Base-by-base conservation (phyloP, 2,888 invertebrate genomes). In the Macrostomum cliftonense region DNA sequence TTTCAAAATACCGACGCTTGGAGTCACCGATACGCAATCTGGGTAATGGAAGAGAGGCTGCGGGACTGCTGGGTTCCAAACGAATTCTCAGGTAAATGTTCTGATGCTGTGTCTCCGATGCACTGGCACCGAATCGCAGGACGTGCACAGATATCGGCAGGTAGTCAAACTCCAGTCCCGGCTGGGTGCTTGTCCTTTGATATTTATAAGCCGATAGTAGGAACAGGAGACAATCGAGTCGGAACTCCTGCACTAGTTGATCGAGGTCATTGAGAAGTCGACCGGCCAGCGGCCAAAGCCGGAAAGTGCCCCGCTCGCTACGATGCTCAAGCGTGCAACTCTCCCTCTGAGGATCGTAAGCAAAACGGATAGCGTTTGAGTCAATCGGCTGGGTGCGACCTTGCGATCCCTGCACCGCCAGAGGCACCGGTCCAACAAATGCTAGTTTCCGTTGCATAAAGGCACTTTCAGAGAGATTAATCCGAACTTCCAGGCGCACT, bases 121-220 rank as follows among this genome's bases (percentile, higher is more conserved):
- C 28, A 9, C 28, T 28, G 28, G 28, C 28, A 28, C 28, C 28
- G 50, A 59, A 60, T 40, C 62, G 56, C 51, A 68, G 68, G 9
- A 68, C 57, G 50, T 67, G 64, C 43, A 70, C 62, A 48, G 58
- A 60, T 42, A 70, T 54, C 2, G 65, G 65, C 16, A 70, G 58
- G 51, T 64, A 70, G 56, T 70, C 70, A 12, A 63, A 59, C 49
- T 67, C 62, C 2, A 68, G 67, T 12, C 64, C 62, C 5, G 65
- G 63, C n/a, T 63, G 61, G 40, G 60, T 57, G 28, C 28, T 9
- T 4, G 9, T 28, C 28, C 28, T 28, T 28, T 66, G 62, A 55
- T 69, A 70, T 20, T 61, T 60, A 11, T 67, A 57, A 39, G 64
- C 63, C 57, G 63, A 59, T 43, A 61, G 61, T n/a, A 68, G 55